Evolutionary conservation across 2,113 vertebrate species (phyloP), one percentile per base, ranked within the genome.

Genomic region (Mesocricetus auratus): DNA sequence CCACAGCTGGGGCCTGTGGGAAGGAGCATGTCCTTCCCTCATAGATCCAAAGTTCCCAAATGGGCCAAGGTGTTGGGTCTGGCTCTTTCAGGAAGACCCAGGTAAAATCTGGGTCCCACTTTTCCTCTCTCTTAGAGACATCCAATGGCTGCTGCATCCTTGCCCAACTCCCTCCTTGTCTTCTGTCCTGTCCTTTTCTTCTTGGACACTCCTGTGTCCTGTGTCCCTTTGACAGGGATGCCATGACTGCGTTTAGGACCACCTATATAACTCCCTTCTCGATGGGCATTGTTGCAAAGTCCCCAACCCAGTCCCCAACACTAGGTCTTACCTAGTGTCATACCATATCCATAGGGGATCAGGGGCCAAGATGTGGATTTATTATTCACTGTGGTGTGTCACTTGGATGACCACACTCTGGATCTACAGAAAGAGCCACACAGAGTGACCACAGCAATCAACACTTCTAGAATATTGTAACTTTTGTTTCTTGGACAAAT

Each of bases 361-460:
- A 56, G 33, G 33, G 31, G 45, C n/a, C 7, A 87, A 29, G 24
- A 29, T 53, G 4, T 73, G 16, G 24, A 50, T 4, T 56, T 26
- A 11, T 73, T n/a, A 29, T 73, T 42, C 15, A 10, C 36, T 36
- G 24, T 5, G 15, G 5, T 31, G 50, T 29, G 71, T 9, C 50
- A 26, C 33, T 39, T 21, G 0, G n/a, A n/a, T 2, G 10, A 66
- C 0, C 42, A 56, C 6, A 45, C 0, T 4, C 29, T 16, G 11
- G 9, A 77, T 56, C 74, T 33, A 21, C 19, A 21, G 4, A 6
- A 13, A 15, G 16, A 1, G 5, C 0, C 31, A 22, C 11, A 73
- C 11, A 1, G 0, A 6, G 24, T 56, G 58, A n/a, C 45, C 66
- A 31, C 47, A 36, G 24, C 2, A 16, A 47, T 13, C 58, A 0